phyloP scores from a whole-genome alignment of 2,113 vertebrate genomes.

The Saguinus midas region DNA sequence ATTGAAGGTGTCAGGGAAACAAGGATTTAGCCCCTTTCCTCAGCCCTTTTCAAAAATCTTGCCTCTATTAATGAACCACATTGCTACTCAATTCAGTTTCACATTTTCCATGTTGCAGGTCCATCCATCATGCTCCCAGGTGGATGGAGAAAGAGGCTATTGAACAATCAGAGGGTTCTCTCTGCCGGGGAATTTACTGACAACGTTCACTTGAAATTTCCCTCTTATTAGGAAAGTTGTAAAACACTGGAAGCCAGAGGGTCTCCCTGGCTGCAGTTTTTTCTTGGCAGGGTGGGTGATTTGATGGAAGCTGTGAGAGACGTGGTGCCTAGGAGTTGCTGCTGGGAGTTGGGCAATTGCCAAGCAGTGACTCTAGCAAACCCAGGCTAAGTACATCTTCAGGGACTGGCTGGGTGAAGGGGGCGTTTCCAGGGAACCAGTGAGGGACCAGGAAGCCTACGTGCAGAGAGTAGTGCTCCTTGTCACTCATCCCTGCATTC shows the following conservation, averaged over 20 bases:
- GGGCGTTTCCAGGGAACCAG: accelerated
- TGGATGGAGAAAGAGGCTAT: accelerated
- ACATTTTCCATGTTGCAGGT: accelerated
- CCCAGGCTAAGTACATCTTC: accelerated
- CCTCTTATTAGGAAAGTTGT: not conserved
- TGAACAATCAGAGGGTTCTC: accelerated
- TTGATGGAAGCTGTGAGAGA: not conserved
- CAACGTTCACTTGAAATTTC: accelerated
- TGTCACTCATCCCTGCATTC: accelerated
- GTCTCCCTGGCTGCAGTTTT: not conserved
- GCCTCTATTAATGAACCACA: accelerated
- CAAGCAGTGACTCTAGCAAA: too few relatives aligned
- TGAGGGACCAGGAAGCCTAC: accelerated
- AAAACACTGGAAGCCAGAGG: accelerated
- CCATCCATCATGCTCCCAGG: not conserved
- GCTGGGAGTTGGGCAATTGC: accelerated
- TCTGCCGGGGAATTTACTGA: accelerated
- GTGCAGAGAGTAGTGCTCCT: accelerated
- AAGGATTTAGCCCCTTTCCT: not conserved
- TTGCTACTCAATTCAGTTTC: not conserved
- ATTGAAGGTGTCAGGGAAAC: not conserved
- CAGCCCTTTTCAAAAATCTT: not conserved
- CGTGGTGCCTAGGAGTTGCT: too few relatives aligned
- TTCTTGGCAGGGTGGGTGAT: too few relatives aligned
- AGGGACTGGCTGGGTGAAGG: too few relatives aligned